These are phyloP conservation scores for Megalopta genalis DNA, from an alignment of 1,140 invertebrate species.

Conservation along the genomic window DNA sequence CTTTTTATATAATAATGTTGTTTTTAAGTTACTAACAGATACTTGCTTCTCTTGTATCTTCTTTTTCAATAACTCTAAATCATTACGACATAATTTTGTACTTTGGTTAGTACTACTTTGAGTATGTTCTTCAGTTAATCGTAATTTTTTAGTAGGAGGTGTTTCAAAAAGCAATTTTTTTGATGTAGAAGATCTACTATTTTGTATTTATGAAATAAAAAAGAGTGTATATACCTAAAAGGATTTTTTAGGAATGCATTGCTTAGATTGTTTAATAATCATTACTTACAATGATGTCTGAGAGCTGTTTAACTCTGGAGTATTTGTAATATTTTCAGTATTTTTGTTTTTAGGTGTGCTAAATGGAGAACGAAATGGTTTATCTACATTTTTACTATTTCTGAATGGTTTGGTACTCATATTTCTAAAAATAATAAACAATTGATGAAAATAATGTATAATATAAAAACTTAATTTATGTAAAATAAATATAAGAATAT, in stretches of 20 bases:
- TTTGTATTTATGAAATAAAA: not conserved
- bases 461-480: no score
- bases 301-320: not conserved
- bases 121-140: not conserved
- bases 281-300: constrained; percentile 14
- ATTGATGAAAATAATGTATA: constrained; percentile 77
- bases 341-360: not conserved
- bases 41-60: constrained; percentile 22
- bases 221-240: not conserved
- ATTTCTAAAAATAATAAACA: constrained; percentile 82
- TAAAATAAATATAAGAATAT: no score
- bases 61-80: constrained; percentile 19
- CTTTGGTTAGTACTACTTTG: not conserved
- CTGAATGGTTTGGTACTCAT: constrained; percentile 24
- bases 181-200: constrained; percentile 7
- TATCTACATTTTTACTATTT: constrained; percentile 48
- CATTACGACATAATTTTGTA: not conserved
- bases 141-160: constrained; percentile 18
- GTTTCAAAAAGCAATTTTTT: constrained; percentile 21
- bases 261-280: no score
- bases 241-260: not conserved
- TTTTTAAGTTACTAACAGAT: constrained; percentile 25
- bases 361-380: constrained; percentile 79
- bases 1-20: constrained; percentile 17
- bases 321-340: not conserved